Evolutionary conservation across 2,888 invertebrate genomes (phyloP).

Genomic region (Plagiodera versicolora): DNA sequence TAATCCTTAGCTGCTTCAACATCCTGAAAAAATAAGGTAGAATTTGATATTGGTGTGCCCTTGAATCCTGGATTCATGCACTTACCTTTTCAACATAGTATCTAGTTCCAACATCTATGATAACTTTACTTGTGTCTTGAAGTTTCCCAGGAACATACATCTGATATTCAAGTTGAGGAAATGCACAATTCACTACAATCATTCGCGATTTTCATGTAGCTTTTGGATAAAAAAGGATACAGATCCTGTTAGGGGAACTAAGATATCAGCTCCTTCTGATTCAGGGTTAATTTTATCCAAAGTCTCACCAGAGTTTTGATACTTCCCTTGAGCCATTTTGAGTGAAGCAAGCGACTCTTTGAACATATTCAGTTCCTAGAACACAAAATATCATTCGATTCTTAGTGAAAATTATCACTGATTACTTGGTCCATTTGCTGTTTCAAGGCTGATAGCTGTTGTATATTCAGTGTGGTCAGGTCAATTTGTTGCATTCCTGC

Average conservation of each 20-base stretch:
- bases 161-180: slow-evolving; percentile 48
- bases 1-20: slow-evolving; percentile 85
- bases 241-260: slow-evolving; percentile 94
- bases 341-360: slow-evolving; percentile 88
- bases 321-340: slow-evolving; percentile 88
- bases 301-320: slow-evolving; percentile 83
- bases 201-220: not conserved
- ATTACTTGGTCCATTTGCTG: slow-evolving; percentile 84
- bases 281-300: slow-evolving; percentile 77
- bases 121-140: slow-evolving; percentile 79
- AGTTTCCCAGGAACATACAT: slow-evolving; percentile 96
- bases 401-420: slow-evolving; percentile 9
- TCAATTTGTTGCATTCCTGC: slow-evolving; percentile 77
- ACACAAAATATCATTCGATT: slow-evolving; percentile 31
- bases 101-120: slow-evolving; percentile 96
- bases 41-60: not conserved
- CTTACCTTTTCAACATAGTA: slow-evolving; percentile 92
- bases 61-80: not conserved
- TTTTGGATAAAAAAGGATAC: slow-evolving; percentile 56
- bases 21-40: slow-evolving; percentile 57
- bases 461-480: slow-evolving; percentile 75
- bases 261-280: slow-evolving; percentile 78
- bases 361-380: slow-evolving; percentile 82
- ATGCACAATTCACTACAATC: not conserved
- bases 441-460: slow-evolving; percentile 81